Percentiles rank a stretch among this genome's conserved stretches.
phyloP scores from a whole-genome alignment of 1,140 invertebrate species.

The Oreohelix idahoensis region DNA sequence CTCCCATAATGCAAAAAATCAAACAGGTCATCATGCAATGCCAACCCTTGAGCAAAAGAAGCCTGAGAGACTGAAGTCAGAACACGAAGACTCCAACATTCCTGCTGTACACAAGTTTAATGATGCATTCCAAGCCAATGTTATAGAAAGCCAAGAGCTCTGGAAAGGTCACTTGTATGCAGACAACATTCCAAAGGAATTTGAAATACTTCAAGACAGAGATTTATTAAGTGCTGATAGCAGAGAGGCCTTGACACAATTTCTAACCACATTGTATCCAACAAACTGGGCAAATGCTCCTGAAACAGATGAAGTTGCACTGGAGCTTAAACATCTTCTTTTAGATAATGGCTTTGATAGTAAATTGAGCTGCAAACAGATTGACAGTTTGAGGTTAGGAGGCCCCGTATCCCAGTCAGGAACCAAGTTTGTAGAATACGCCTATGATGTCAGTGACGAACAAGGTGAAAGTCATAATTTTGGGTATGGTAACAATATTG shows the following conservation, averaged over 20 bases:
- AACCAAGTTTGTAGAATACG: conserved; percentile 49
- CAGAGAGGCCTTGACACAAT: conserved; percentile 10
- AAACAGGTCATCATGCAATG: background rate
- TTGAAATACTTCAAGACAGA: background rate
- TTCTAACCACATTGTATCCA: conserved; percentile 42
- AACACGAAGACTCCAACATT: background rate
- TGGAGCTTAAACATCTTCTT: conserved; percentile 46
- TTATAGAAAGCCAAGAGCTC: background rate
- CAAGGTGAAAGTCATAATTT: background rate
- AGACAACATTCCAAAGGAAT: background rate
- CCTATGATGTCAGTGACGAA: conserved; percentile 22
- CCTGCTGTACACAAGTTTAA: background rate
- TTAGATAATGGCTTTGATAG: conserved; percentile 48
- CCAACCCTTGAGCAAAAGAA: background rate
- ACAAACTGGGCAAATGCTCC: conserved; percentile 48
- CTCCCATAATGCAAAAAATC: background rate
- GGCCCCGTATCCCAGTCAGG: conserved; percentile 37
- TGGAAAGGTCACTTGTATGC: background rate
- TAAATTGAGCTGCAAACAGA: conserved; percentile 53
- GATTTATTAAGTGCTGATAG: conserved; percentile 10
- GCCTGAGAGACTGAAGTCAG: background rate
- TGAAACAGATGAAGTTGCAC: conserved; percentile 54
- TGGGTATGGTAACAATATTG: background rate
- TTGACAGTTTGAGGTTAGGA: conserved; percentile 48
- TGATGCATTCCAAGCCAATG: background rate